These are phyloP conservation scores for Thymallus thymallus DNA, from an alignment of 2,113 vertebrate species.

Conservation along the genomic window DNA sequence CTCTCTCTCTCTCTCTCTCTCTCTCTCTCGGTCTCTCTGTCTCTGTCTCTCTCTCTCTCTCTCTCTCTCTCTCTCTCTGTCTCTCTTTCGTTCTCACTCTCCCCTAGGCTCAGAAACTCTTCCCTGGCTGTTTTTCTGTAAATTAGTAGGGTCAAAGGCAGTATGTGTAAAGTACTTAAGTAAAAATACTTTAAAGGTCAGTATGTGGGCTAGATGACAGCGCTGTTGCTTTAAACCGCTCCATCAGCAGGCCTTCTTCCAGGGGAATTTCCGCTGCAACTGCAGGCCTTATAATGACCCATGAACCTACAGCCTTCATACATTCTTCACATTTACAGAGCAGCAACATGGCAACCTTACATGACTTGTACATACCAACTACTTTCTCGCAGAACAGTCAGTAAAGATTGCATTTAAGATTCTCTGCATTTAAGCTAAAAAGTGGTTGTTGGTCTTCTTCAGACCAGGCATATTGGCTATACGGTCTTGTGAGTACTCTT, in stretches of 20 bases:
- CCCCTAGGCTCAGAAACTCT: not conserved
- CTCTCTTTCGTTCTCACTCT: too few relatives aligned
- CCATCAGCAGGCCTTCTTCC: constrained; percentile 4
- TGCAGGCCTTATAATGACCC: constrained; percentile 35
- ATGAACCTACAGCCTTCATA: constrained; percentile 30
- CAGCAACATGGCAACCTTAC: constrained; percentile 8
- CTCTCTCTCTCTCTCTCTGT: not conserved
- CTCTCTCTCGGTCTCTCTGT: not conserved
- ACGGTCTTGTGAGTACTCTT: not conserved
- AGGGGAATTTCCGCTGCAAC: constrained; percentile 35
- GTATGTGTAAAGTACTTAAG: too few relatives aligned
- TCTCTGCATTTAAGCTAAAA: too few relatives aligned
- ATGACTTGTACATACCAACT: too few relatives aligned
- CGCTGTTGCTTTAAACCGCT: not conserved
- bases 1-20: too few relatives aligned
- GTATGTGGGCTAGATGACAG: constrained; percentile 4
- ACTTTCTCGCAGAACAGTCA: too few relatives aligned
- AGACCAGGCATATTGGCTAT: too few relatives aligned
- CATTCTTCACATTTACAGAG: constrained; percentile 6
- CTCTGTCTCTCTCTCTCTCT: too few relatives aligned
- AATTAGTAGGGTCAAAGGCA: constrained; percentile 19
- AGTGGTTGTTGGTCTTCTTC: too few relatives aligned
- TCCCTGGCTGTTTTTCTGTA: constrained; percentile 34
- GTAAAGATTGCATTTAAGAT: too few relatives aligned
- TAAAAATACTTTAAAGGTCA: too few relatives aligned